Base-by-base conservation (phyloP, 2,113 vertebrate genomes). In the Xyliphius kryptos region DNA sequence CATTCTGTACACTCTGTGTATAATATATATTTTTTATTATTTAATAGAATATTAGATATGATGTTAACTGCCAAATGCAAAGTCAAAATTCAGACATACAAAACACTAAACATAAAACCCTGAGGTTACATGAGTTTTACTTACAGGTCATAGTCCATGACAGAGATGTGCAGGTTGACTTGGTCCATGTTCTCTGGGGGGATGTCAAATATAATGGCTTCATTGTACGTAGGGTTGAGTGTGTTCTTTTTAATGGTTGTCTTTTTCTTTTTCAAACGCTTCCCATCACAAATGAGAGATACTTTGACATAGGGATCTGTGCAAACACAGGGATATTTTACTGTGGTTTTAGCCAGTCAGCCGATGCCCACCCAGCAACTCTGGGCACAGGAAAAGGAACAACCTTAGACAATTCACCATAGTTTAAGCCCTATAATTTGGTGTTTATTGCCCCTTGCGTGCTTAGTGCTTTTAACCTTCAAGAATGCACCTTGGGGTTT, bases 151-250 rank as follows among this genome's bases (percentile, higher is more conserved):
- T 98, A 98, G 82, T 98, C 96, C 94, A 98, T 97, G 72, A 98
- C 91, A 0, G 96, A 97, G 85, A 98, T 95, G 80, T 97, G 92
- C 66, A 98, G 86, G 77, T 91, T 95, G 88, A 98, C 96, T 80
- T 98, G 93, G 80, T 98, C 96, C 95, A 98, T 97, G 61, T 91
- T 98, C 80, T 98, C 96, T 0, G 94, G 96, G 0, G 96, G 96
- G 61, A 98, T 97, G 88, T 98, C 96, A 63, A 98, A 98, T 85
- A 98, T 97, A 82, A 98, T 93, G 81, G 96, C 95, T 83, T 98
- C 96, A 0, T 98, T 98, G 87, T 98, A 98, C 72, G 90, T 90
- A 9, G 96, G 96, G 70, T 98, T 98, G 72, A 98, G 86, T 0
- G 96, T 98, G 81, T 98, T 98, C 81, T 96, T 97, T 76, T 98